phyloP scores from a whole-genome alignment of 2,888 invertebrate genomes.

The Drosophila meridiana region DNA sequence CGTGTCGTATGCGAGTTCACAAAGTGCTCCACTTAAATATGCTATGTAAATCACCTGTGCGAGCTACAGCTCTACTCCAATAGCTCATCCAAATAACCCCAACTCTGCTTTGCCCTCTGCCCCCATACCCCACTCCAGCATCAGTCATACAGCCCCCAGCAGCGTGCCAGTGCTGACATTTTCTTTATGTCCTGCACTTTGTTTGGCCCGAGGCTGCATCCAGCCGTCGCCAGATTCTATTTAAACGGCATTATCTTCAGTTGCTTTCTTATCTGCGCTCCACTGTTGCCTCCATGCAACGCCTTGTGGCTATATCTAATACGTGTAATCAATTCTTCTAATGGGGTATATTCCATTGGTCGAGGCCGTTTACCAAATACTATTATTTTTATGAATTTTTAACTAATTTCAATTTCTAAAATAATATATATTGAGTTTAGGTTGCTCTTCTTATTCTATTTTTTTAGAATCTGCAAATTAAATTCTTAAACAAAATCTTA shows the following conservation, averaged over 20 bases:
- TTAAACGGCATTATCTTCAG: slow-evolving; percentile 75
- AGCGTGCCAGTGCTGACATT: slow-evolving; percentile 65
- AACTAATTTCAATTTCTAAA: background rate
- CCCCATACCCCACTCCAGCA: background rate
- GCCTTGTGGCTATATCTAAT: slow-evolving; percentile 7
- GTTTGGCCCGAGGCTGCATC: slow-evolving; percentile 49
- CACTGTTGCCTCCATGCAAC: slow-evolving; percentile 17
- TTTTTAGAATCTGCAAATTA: background rate
- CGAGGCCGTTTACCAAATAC: too few species aligned
- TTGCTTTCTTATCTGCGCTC: slow-evolving; percentile 58
- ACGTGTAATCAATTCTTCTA: background rate
- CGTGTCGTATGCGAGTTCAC: slow-evolving; percentile 63
- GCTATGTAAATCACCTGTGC: slow-evolving; percentile 80
- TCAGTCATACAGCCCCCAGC: slow-evolving; percentile 22
- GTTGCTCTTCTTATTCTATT: background rate
- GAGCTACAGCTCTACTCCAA: slow-evolving; percentile 58
- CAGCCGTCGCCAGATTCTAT: slow-evolving; percentile 67
- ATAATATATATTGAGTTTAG: background rate
- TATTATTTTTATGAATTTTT: too few species aligned
- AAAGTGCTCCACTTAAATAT: slow-evolving; percentile 81
- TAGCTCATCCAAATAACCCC: slow-evolving; percentile 37
- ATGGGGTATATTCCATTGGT: slow-evolving; percentile 13
- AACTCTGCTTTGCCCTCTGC: background rate
- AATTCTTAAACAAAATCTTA: too few species aligned
- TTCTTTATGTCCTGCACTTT: slow-evolving; percentile 71